phyloP scores from a whole-genome alignment of 2,113 vertebrate genomes.

The Ornithorhynchus anatinus region DNA sequence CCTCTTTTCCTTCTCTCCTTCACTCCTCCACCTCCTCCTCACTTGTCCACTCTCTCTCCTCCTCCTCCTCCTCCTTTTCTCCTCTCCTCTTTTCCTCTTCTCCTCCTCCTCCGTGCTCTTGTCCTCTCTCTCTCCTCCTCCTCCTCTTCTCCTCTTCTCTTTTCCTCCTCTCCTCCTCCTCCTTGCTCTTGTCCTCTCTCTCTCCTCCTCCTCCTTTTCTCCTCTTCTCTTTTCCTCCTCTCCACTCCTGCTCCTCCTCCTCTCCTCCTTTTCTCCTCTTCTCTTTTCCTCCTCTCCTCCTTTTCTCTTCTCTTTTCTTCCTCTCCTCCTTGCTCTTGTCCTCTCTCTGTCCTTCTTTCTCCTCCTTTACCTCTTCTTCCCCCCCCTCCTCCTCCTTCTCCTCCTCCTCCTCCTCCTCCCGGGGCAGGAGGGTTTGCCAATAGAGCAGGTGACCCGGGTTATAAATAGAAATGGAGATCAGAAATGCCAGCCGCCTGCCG shows the following conservation, averaged over 20 bases:
- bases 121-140: neutral
- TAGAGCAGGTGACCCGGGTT: no score
- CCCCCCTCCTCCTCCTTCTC: neutral
- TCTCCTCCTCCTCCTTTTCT: neutral
- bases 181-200: neutral
- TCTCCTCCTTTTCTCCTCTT: neutral
- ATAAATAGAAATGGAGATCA: no score
- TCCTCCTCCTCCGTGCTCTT: neutral
- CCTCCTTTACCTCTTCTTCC: fast-evolving
- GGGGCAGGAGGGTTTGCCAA: no score
- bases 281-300: neutral
- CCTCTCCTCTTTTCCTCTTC: neutral
- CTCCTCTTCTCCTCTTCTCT: neutral
- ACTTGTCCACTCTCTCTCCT: neutral
- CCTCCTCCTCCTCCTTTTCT: neutral
- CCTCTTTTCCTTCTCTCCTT: no score
- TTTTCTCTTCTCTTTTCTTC: neutral
- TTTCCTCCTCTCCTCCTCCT: neutral
- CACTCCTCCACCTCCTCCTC: neutral
- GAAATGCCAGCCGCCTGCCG: no score
- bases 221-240: neutral
- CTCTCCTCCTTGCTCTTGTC: neutral
- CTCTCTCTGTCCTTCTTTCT: neutral
- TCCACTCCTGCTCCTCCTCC: neutral
- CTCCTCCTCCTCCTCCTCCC: neutral